These are phyloP conservation scores for Eutrigla gurnardus DNA, from an alignment of 2,797 vertebrate genomes.

Conservation along the genomic window DNA sequence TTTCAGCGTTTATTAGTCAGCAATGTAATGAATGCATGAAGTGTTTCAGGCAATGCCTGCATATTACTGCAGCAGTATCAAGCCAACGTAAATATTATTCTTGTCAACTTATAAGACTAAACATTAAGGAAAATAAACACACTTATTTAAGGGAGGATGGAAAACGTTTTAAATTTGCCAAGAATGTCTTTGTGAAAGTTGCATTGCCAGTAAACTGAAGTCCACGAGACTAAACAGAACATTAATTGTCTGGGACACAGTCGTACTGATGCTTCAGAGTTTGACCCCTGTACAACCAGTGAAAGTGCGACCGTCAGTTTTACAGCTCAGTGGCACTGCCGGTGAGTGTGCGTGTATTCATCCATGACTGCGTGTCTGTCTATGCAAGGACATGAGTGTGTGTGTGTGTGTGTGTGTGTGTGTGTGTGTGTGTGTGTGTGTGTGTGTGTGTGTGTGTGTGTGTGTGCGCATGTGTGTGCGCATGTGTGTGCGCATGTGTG, in stretches of 20 bases:
- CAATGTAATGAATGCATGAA: not conserved
- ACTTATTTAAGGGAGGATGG: not conserved
- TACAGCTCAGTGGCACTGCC: not conserved
- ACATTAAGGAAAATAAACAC: not conserved
- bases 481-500: slow-evolving; percentile 27
- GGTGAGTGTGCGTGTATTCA: slow-evolving; percentile 8
- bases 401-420: slow-evolving; percentile 14
- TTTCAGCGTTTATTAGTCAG: slow-evolving; percentile 8
- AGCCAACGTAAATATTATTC: slow-evolving; percentile 4
- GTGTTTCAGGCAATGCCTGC: slow-evolving; percentile 8
- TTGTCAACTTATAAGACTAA: not conserved
- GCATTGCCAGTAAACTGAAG: not conserved
- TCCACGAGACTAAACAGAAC: slow-evolving; percentile 2
- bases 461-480: slow-evolving; percentile 2
- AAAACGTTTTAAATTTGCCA: not conserved
- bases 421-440: slow-evolving; percentile 6
- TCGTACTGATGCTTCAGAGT: slow-evolving; percentile 3
- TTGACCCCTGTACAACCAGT: slow-evolving; percentile 9
- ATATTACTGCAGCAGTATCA: not conserved
- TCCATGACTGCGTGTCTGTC: slow-evolving; percentile 12
- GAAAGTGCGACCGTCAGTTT: slow-evolving; percentile 3
- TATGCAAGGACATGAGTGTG: slow-evolving; percentile 10
- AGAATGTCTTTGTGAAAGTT: not conserved
- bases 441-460: slow-evolving; percentile 11
- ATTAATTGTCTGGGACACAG: slow-evolving; percentile 5